A percentile compares a stretch with the other conserved stretches of the same genome.
Evolutionary conservation across 2,797 vertebrate species (phyloP).

Genomic region (Mus caroli): DNA sequence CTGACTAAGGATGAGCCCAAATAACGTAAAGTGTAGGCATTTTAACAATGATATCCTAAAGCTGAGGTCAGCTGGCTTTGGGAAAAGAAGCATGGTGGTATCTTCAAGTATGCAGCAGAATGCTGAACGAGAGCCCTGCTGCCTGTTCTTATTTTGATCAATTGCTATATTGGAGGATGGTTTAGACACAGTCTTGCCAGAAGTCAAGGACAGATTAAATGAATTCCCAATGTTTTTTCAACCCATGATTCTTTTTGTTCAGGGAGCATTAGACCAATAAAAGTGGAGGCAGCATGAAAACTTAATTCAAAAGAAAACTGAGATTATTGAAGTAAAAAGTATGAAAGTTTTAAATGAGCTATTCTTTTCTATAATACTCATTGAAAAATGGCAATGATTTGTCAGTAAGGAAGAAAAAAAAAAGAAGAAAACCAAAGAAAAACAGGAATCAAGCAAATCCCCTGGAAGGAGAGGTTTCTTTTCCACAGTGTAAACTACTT

Average conservation of each 20-base stretch:
- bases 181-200: conserved; percentile 76
- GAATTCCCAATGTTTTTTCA: conserved; percentile 79
- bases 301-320: conserved; percentile 54
- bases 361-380: conserved; percentile 57
- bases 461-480: conserved; percentile 38
- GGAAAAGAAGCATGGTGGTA: conserved; percentile 62
- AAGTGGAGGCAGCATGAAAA: not conserved
- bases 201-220: conserved; percentile 79
- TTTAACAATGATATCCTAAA: conserved; percentile 63
- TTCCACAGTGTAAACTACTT: conserved; percentile 29
- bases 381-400: conserved; percentile 67
- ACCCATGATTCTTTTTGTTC: conserved; percentile 74
- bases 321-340: conserved; percentile 60
- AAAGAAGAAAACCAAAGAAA: not conserved
- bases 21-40: conserved; percentile 68
- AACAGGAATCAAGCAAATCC: conserved; percentile 7
- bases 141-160: conserved; percentile 74
- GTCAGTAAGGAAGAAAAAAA: not conserved
- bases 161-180: conserved; percentile 79
- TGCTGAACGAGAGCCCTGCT: conserved; percentile 70
- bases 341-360: conserved; percentile 63
- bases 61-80: conserved; percentile 51
- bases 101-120: conserved; percentile 72
- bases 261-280: conserved; percentile 65
- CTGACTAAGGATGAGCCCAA: conserved; percentile 61